phyloP scores from a whole-genome alignment of 2,113 vertebrate genomes.

The Mormoops blainvillei region DNA sequence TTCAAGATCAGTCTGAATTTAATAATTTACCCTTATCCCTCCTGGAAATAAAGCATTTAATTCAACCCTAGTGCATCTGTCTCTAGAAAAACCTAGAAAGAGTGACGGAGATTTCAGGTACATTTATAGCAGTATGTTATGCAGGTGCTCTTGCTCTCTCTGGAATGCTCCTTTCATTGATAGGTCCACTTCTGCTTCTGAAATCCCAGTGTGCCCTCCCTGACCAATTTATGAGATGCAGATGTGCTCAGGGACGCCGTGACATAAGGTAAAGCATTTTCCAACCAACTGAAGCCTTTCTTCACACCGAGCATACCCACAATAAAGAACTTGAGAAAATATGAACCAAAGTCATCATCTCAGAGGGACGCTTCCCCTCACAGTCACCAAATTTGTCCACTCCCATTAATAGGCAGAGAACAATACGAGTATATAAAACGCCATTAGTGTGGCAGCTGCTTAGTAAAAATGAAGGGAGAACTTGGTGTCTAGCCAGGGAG shows the following conservation, averaged over 20 bases:
- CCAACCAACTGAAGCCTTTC: not conserved
- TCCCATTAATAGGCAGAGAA: not conserved
- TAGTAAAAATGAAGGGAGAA: conserved; percentile 41
- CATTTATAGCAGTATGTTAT: not conserved
- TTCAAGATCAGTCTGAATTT: not conserved
- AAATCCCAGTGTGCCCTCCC: not conserved
- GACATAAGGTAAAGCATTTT: not conserved
- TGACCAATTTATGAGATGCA: not conserved
- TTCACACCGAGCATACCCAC: not conserved
- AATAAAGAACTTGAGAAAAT: not conserved
- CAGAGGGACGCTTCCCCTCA: not conserved
- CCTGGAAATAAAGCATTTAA: conserved; percentile 23
- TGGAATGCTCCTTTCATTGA: not conserved
- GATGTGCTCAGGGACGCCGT: not conserved
- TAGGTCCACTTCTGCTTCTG: not conserved
- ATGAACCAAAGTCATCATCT: not conserved
- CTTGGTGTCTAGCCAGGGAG: conserved; percentile 48
- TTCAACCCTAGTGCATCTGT: not conserved
- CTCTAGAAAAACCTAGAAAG: not conserved
- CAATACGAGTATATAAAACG: not conserved
- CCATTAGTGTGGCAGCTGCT: not conserved
- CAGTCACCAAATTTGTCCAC: not conserved
- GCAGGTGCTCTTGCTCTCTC: not conserved
- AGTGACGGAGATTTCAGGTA: not conserved
- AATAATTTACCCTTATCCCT: not conserved